phyloP scores from a whole-genome alignment of 2,797 vertebrate genomes.

The Alosa sapidissima region DNA sequence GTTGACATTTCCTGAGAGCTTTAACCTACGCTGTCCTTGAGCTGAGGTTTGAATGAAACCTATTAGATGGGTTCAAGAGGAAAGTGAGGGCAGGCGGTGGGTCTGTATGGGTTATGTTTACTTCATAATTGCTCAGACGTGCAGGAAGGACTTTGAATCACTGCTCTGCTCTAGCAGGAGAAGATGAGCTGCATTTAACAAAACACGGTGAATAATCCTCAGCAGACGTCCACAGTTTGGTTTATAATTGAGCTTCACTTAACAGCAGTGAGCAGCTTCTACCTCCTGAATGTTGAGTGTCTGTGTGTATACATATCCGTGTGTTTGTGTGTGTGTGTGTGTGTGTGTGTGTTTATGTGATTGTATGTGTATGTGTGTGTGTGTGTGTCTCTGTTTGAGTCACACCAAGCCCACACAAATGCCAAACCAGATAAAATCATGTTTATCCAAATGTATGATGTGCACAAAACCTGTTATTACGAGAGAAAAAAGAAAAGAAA shows the following conservation, averaged over 20 bases:
- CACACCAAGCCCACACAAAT: constrained; percentile 1
- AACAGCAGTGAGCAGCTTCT: not conserved
- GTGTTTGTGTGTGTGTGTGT: not conserved
- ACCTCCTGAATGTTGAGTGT: not conserved
- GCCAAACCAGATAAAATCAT: constrained; percentile 21
- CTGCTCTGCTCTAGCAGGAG: not conserved
- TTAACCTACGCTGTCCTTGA: not conserved
- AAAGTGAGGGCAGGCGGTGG: not conserved
- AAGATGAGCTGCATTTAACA: not conserved
- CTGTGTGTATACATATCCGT: not conserved
- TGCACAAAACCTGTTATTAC: not conserved
- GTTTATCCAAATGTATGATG: constrained; percentile 2
- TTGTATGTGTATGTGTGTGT: not conserved
- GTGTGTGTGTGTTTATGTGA: not conserved
- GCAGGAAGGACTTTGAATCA: not conserved
- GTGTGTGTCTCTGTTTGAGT: not conserved
- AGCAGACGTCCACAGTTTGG: not conserved
- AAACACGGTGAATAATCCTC: not conserved
- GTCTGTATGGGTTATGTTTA: not conserved
- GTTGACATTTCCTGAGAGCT: not conserved
- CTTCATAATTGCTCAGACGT: not conserved
- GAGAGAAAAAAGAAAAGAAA: not conserved
- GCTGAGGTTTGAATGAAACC: not conserved
- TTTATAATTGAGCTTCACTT: not conserved
- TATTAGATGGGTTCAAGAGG: not conserved